Conservation (phyloP, 1,140 invertebrate genomes). For the Thereuonema tuberculata region DNA sequence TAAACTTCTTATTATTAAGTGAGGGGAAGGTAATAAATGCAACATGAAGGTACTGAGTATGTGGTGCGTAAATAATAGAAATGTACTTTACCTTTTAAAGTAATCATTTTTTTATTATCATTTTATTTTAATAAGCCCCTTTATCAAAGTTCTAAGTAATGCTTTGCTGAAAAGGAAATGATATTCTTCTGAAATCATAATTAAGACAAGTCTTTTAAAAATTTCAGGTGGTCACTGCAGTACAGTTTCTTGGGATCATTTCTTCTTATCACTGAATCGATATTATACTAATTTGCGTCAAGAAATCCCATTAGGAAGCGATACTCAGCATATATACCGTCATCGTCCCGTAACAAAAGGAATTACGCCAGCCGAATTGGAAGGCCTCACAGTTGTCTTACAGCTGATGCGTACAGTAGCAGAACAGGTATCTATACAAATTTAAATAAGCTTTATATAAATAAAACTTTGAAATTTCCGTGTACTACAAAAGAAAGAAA, state of each 20-base stretch:
- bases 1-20: no score
- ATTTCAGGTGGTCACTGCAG: slow-evolving; percentile 30
- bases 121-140: no score
- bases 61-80: no score
- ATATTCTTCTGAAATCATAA: no score
- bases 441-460: slow-evolving; percentile 11
- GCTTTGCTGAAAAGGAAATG: no score
- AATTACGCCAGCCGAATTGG: slow-evolving; percentile 70
- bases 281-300: slow-evolving; percentile 48
- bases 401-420: slow-evolving; percentile 60
- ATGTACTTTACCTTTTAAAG: no score
- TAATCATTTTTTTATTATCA: no score
- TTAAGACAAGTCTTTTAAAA: not conserved
- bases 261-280: slow-evolving; percentile 66
- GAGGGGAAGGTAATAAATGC: no score
- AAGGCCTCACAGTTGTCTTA: slow-evolving; percentile 67
- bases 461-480: no score
- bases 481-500: no score
- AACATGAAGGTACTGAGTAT: no score
- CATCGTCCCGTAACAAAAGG: slow-evolving; percentile 43
- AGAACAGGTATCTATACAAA: slow-evolving; percentile 29
- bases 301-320: slow-evolving; percentile 43
- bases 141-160: no score
- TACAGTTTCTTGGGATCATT: slow-evolving; percentile 68
- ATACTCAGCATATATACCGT: slow-evolving; percentile 45